These are phyloP conservation scores for Dascyllus trimaculatus DNA, from an alignment of 2,113 vertebrate genomes.

Conservation along the genomic window DNA sequence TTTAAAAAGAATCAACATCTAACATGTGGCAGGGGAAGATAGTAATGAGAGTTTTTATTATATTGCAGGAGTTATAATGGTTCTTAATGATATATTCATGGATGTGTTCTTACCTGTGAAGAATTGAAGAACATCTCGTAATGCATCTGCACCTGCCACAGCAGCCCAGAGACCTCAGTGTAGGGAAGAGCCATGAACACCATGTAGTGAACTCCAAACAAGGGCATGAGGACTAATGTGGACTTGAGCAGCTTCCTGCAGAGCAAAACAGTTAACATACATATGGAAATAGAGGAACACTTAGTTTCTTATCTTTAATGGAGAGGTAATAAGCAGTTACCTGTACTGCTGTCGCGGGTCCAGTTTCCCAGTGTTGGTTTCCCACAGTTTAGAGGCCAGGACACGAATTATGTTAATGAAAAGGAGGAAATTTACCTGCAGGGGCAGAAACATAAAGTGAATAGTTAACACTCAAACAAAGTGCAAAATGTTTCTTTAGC, in stretches of 20 bases:
- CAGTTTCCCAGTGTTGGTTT: slow-evolving; percentile 88
- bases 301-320: too few species aligned
- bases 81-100: not conserved
- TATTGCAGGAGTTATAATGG: too few species aligned
- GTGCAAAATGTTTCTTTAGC: not conserved
- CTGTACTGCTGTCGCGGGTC: slow-evolving; percentile 88
- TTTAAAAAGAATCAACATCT: not conserved
- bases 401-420: slow-evolving; percentile 89
- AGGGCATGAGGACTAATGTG: slow-evolving; percentile 88
- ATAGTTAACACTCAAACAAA: not conserved
- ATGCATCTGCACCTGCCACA: slow-evolving; percentile 92
- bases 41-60: too few species aligned
- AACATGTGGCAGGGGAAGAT: not conserved
- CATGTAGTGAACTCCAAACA: slow-evolving; percentile 90
- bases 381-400: slow-evolving; percentile 89
- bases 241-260: slow-evolving; percentile 88
- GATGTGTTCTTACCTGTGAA: slow-evolving; percentile 83
- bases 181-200: slow-evolving; percentile 90
- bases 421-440: slow-evolving; percentile 88
- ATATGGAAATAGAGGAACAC: too few species aligned
- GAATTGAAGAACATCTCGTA: slow-evolving; percentile 92
- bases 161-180: slow-evolving; percentile 84
- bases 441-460: not conserved
- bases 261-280: not conserved
- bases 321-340: slow-evolving; percentile 57